These are phyloP conservation scores for Acrobasis repandana DNA, from an alignment of 2,888 invertebrate genomes.

Conservation along the genomic window DNA sequence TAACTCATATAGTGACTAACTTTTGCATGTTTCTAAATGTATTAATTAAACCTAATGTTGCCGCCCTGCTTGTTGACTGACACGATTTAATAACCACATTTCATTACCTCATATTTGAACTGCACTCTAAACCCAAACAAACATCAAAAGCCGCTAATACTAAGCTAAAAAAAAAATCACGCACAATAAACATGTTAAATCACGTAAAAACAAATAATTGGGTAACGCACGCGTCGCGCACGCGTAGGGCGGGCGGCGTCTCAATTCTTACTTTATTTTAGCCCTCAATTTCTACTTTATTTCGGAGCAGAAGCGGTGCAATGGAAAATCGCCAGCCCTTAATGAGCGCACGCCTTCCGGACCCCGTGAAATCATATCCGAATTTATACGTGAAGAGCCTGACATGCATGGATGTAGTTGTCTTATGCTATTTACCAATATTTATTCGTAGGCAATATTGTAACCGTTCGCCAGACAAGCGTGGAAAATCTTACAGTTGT, in stretches of 20 bases:
- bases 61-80: not conserved
- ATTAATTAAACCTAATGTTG: too few species aligned
- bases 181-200: constrained; percentile 69
- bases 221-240: constrained; percentile 43
- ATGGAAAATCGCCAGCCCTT: constrained; percentile 62
- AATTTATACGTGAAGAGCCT: not conserved
- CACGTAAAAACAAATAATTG: constrained; percentile 75
- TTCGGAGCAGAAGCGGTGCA: constrained; percentile 26
- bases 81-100: constrained; percentile 28
- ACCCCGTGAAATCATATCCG: constrained; percentile 50
- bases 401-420: too few species aligned
- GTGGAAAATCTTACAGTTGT: too few species aligned
- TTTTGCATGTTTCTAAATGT: too few species aligned
- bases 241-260: constrained; percentile 29
- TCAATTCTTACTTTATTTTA: constrained; percentile 27
- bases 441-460: too few species aligned
- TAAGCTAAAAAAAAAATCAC: constrained; percentile 34
- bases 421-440: too few species aligned
- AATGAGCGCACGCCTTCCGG: constrained; percentile 63
- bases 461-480: too few species aligned
- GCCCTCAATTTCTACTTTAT: constrained; percentile 5
- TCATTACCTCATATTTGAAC: constrained; percentile 12
- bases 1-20: too few species aligned
- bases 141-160: constrained; percentile 34
- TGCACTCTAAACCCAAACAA: constrained; percentile 16